phyloP scores from a whole-genome alignment of 2,113 vertebrate genomes.

The Tragelaphus strepsiceros region DNA sequence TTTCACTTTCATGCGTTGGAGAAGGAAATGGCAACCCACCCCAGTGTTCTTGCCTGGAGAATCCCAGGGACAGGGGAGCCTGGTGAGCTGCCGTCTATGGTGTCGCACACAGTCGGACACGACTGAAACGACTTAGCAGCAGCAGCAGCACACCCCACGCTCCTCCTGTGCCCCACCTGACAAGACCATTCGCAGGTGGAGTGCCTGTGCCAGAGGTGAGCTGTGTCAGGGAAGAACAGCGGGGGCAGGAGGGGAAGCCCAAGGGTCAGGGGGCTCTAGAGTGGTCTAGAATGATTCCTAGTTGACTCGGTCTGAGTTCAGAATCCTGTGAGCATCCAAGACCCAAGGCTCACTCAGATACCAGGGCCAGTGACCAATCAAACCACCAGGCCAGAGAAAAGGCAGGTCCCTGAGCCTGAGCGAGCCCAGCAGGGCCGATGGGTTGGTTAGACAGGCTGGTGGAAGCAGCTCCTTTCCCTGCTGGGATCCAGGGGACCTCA shows the following conservation, averaged over 20 bases:
- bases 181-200: neutral
- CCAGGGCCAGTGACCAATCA: neutral
- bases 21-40: too few relatives aligned
- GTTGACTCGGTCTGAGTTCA: neutral
- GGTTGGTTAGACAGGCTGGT: neutral
- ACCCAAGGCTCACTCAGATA: neutral
- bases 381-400: neutral
- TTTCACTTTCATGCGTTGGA: too few relatives aligned
- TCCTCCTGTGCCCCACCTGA: neutral
- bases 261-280: neutral
- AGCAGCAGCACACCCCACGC: too few relatives aligned
- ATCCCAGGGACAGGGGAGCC: too few relatives aligned
- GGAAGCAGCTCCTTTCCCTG: neutral
- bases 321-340: neutral
- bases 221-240: neutral
- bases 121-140: too few relatives aligned
- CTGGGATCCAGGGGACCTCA: neutral
- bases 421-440: fast-evolving
- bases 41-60: too few relatives aligned
- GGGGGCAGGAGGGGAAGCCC: neutral
- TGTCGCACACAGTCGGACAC: too few relatives aligned
- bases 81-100: too few relatives aligned
- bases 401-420: neutral
- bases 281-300: neutral
- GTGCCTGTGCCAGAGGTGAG: neutral